These are phyloP conservation scores for Coregonus suidteri DNA, from an alignment of 2,797 vertebrate genomes.

Conservation along the genomic window DNA sequence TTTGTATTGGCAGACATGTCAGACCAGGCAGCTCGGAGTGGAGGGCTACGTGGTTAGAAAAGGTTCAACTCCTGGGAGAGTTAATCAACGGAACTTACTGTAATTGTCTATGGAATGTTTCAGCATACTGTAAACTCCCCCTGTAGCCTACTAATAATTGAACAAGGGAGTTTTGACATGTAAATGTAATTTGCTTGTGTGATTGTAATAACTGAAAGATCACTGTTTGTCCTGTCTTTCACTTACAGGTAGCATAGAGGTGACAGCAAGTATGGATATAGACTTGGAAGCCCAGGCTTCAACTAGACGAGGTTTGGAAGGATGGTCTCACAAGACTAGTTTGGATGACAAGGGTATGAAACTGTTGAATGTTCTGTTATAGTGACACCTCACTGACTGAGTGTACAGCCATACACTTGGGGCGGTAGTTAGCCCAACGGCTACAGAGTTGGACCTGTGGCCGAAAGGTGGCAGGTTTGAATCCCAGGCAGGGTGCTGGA, in stretches of 20 bases:
- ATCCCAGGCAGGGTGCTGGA: too few species aligned
- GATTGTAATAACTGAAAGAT: neutral
- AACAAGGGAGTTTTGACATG: conserved; percentile 2
- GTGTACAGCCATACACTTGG: neutral
- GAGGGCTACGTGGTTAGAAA: neutral
- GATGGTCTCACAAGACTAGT: neutral
- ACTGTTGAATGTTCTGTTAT: neutral
- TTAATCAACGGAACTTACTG: neutral
- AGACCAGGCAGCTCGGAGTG: conserved; percentile 26
- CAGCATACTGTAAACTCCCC: conserved; percentile 10
- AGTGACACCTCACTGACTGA: neutral
- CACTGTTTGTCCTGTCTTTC: neutral
- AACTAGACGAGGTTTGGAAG: neutral
- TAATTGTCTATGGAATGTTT: conserved; percentile 4
- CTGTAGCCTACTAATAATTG: neutral
- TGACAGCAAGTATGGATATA: neutral
- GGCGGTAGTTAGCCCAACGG: too few species aligned
- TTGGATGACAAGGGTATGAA: neutral
- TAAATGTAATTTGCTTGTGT: neutral
- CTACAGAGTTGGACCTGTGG: too few species aligned
- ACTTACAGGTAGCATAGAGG: neutral
- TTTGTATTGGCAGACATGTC: conserved; percentile 13
- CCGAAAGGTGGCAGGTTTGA: too few species aligned
- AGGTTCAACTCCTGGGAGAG: conserved; percentile 6
- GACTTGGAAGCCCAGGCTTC: neutral